Evolutionary conservation across 2,888 invertebrate species (phyloP).

Genomic region (Periphyllus acericola): DNA sequence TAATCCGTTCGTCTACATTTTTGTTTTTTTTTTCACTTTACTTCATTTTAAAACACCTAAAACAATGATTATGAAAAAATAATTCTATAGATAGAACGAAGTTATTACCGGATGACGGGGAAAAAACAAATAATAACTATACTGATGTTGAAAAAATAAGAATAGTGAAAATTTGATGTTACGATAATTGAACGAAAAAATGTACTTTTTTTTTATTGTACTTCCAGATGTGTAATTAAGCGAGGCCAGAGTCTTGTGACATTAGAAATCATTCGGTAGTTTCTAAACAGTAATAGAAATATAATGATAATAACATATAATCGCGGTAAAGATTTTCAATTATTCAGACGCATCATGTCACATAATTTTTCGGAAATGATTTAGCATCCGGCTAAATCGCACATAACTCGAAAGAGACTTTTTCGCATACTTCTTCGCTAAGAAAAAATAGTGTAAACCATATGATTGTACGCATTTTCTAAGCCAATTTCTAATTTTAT

Average conservation of each 20-base stretch:
- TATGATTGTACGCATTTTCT: background rate
- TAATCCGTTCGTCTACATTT: background rate
- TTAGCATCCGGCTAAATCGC: background rate
- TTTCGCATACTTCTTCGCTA: background rate
- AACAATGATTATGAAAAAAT: conserved; percentile 1
- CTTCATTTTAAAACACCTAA: background rate
- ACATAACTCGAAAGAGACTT: background rate
- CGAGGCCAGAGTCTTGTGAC: conserved; percentile 3
- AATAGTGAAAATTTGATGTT: background rate
- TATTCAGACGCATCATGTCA: conserved; percentile 11
- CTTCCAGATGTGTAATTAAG: conserved; percentile 7
- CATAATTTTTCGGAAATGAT: background rate
- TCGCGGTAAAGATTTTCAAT: conserved; percentile 11
- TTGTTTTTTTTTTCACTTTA: conserved; percentile 2
- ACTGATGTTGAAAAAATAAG: background rate
- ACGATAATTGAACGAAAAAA: conserved; percentile 25
- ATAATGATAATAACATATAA: conserved; percentile 44
- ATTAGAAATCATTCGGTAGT: conserved; percentile 23
- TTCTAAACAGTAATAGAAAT: conserved; percentile 28
- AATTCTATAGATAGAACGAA: background rate
- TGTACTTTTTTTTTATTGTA: background rate
- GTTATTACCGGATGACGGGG: background rate
- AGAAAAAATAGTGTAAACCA: background rate
- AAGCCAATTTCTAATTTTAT: conserved; percentile 7
- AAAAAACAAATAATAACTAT: background rate